These are phyloP conservation scores for Toxonevra muliebris DNA, from an alignment of 2,888 invertebrate species.

Conservation along the genomic window DNA sequence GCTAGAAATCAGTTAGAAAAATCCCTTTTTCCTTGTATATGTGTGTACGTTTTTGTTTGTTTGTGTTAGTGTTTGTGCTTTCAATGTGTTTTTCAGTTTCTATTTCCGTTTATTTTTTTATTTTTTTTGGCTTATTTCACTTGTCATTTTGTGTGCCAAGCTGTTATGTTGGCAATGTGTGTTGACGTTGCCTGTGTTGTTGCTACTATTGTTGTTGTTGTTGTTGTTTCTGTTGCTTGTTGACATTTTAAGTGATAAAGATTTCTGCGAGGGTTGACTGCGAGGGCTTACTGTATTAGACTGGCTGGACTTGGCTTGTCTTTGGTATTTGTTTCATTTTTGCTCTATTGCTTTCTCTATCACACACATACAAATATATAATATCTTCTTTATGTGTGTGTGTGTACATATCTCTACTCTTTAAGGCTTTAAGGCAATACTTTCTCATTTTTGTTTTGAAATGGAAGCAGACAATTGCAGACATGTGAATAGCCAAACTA, in stretches of 20 bases:
- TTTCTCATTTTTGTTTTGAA: no score
- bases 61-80: neutral
- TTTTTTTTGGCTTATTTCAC: neutral
- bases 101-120: neutral
- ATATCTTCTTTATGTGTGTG: no score
- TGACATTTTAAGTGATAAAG: conserved; percentile 43
- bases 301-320: no score
- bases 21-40: neutral
- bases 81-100: no score
- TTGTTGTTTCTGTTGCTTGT: conserved; percentile 28
- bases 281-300: no score
- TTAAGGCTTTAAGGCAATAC: no score
- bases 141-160: conserved; percentile 1
- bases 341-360: no score
- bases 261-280: conserved; percentile 23
- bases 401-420: no score
- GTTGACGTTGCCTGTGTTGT: no score
- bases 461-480: conserved; percentile 8
- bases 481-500: conserved; percentile 10
- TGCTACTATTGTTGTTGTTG: conserved; percentile 18
- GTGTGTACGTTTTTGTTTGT: neutral
- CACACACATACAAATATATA: no score
- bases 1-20: no score
- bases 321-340: no score
- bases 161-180: neutral